Base-by-base conservation (phyloP, 2,888 invertebrate species). In the Lymantria dispar region DNA sequence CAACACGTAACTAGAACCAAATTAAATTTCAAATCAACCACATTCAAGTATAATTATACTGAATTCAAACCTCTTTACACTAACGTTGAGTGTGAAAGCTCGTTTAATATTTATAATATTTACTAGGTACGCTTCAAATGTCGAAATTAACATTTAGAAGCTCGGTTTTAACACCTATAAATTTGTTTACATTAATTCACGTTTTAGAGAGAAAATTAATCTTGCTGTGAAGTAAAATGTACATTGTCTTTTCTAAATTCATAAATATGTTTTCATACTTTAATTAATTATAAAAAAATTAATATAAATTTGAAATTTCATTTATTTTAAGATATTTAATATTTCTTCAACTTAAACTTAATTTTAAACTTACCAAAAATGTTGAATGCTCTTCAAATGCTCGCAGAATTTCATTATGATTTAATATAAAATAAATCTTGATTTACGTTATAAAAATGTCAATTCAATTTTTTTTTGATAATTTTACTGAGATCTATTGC, bases 71-170 rank as follows among this genome's bases (percentile, higher is more conserved):
- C 33, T 42, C 30, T 5, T 31, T 51, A 31, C 43, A 37, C 42
- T 22, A 58, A 30, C 43, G 2, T 8, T 33, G 31, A 29, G 33
- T 49, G 49, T 48, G 44, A 56, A 22, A 56, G 51, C 47, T 57
- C 49, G 50, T 67, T 60, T 65, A 67, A 60, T 68, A 67, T 67
- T 62, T 48, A 66, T 58, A 40, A 56, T 22, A 22, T 22, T 22
- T 22, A 22, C 62, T 60, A 51, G 22, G 47, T 50, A 15, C 37
- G 14, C 29, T 47, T 42, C 45, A 43, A 33, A 42, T 43, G 57
- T 40, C 50, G 41, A 45, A 46, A 48, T 58, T 60, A 60, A 68
- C 68, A 51, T 68, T 56, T 45, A 47, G 47, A 58, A 42, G 52
- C 54, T 53, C 46, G 41, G 36, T 30, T 36, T 62, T 56, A 50